Base-by-base conservation (phyloP, 2,888 invertebrate genomes). In the Volucella zonaria region DNA sequence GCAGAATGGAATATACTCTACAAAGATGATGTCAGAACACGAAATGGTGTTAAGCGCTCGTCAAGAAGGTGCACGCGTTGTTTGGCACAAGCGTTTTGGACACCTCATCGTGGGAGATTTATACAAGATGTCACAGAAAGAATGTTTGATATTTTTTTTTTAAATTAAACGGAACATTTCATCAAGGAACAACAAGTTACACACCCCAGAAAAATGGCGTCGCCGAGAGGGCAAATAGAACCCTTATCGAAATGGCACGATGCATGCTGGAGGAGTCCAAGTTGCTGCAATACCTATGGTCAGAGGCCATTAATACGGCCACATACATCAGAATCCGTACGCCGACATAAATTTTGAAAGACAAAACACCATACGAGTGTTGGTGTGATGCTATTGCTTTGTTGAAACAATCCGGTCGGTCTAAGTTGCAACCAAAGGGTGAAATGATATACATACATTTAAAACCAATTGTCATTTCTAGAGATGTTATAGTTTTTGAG, bases 171-270 rank as follows among this genome's bases (percentile, higher is more conserved):
- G 86, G 87, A 23, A 87, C 86, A 40, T 10, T 83, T 23, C 87
- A 87, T 49, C 83, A 86, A 73, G 78, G 71, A 40, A 78, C 87
- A 0, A 70, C 68, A 10, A 54, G 68, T 45, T 87, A 87, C 47
- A 87, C 85, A 11, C 87, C 87, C 0, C 85, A 87, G 52, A 85
- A 87, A 73, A 88, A 87, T 51, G 87, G 87, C 14, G 67, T 87
- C 8, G 87, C 87, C 6, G 87, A 88, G 49, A 77, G 87, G 40
- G 80, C 79, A 18, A 87, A 88, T 43, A 58, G 87, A 23, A 87
- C 86, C 8, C 54, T 87, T 2, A 73, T 88, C 0, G 87, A 87
- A 42, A 87, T 87, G 82, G 82, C 86, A 4, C 62, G 86, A 23
- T 87, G 86, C 51, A 64, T 87, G 70, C 23, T 87, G 11, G 54